Base-by-base conservation (phyloP, 2,797 vertebrate species). In the Scleropages formosus region DNA sequence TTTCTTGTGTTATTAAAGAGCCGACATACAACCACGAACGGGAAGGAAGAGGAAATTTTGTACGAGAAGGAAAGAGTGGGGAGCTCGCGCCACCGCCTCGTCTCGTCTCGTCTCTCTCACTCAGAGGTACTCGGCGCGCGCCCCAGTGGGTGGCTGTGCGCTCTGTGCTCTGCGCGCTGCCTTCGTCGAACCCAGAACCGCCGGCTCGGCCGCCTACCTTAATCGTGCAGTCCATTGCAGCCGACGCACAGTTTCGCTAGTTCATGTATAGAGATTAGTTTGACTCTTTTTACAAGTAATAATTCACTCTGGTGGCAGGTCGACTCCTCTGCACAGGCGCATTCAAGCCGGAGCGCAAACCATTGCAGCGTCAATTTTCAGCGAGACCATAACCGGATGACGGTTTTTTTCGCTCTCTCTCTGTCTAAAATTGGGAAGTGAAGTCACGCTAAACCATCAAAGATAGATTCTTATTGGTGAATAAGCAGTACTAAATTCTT, bases 1-100 rank as follows among this genome's bases (percentile, higher is more conserved):
- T 93, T 94, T 93, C 88, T 93, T 90, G 90, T 93, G 92, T 93
- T 94, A 93, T 94, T 94, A 91, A 92, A 94, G 89, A 90, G 88
- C 88, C 92, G 90, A 93, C 93, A 93, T 94, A 92, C 92, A 89
- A 92, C 94, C 94, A 92, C 93, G 89, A 94, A 94, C 93, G 93
- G 94, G 94, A 94, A 95, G 94, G 94, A 94, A 95, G 93, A 94
- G 93, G 93, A 94, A 93, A 92, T 93, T 94, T 94, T 91, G 92
- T 92, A 93, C 90, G 86, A 94, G 91, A 93, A 94, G 93, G 94
- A 94, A 94, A 94, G 93, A 94, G 94, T 92, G 92, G 92, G 90
- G 93, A 91, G 87, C 90, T 90, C 88, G 89, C 90, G 91, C 91
- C 89, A 91, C 87, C 89, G 90, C 88, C 71, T 72, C 71, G 87